Base-by-base conservation (phyloP, 2,888 invertebrate genomes). In the Epinotia brunnichana region DNA sequence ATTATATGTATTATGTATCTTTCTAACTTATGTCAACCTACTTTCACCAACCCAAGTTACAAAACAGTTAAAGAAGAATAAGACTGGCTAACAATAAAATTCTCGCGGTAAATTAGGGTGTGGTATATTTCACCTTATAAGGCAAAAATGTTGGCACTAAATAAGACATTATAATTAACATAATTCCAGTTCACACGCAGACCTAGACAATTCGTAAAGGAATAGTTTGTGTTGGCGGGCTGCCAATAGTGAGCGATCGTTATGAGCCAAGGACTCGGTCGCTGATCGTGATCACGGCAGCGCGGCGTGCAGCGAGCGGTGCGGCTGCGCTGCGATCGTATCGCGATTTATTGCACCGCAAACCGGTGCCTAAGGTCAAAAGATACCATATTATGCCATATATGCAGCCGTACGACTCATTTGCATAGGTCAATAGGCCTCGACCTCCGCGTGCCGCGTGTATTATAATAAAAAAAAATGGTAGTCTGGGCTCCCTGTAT, bases 161-260 rank as follows among this genome's bases (percentile, higher is more conserved):
- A 56, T 51, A 61, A 56, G 64, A 39, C 64, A 62, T 17, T 29
- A n/a, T n/a, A 61, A 69, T 68, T 69, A 63, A n/a, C 68, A 57
- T 53, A 68, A 62, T 68, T 72, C 56, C 48, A 62, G 56, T 24
- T 61, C 62, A 35, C 61, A 63, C 57, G 69, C 63, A 56, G 61
- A 67, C 66, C 56, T 19, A 68, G 62, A 62, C 54, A 51, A 68
- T 57, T 21, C 53, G 57, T n/a, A 53, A 68, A 63, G 48, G 73
- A 5, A 53, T 69, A 77, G 80, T 77, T 77, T 74, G 74, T 73
- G 81, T 80, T 90, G 90, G 90, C 86, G 74, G 41, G 74, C 68
- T 64, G 90, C 90, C 90, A 90, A 79, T 70, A 73, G 72, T 71
- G 73, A 74, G 76, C 84, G 83, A 85, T 85, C 85, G 86, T 86